Base-by-base conservation (phyloP, 35 echinoderm and acorn worm species). In the Lytechinus variegatus region DNA sequence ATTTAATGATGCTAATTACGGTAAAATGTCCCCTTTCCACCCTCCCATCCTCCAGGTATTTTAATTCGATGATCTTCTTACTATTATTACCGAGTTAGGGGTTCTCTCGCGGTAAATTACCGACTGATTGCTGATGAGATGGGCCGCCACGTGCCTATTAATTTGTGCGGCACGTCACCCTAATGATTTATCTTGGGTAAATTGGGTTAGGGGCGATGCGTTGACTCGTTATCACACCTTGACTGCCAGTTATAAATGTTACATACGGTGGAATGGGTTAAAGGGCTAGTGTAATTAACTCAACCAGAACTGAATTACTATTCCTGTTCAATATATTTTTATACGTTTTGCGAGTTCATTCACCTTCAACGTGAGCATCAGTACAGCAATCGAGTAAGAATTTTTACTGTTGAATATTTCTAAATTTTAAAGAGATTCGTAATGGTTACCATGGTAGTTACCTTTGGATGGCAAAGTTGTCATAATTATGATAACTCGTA, bases 61-160 rank as follows among this genome's bases (percentile, higher is more conserved):
- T 79, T 79, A 79, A 79, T 54, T 90, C 52, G 52, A 90, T 90
- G 88, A 90, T 54, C 88, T 90, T 90, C 88, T 90, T 44, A 12
- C 52, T 90, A 90, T 90, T 90, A 52, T 79, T 79, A 79, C 66
- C 14, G 66, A 79, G 66, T 24, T 79, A 24, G 66, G 61, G 66
- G 66, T 79, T 79, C 66, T 79, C 66, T 79, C 66, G 66, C 27
- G 16, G 11, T 90, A 27, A 90, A 90, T 90, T 90, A 90, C 27
- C 88, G 52, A 12, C 16, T 54, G 52, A 90, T 90, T 54, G 88
- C 88, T 9, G 88, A 21, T 7, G 52, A 90, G 88, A 79, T 54
- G 88, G 52, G 27, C 88, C 88, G 88, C n/a, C 88, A 90, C 88
- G 88, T 54, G 88, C 88, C 88, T 13, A 90, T 90, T 90, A 90